Conservation (phyloP, 2,888 invertebrate genomes). For the Nysson spinosus region DNA sequence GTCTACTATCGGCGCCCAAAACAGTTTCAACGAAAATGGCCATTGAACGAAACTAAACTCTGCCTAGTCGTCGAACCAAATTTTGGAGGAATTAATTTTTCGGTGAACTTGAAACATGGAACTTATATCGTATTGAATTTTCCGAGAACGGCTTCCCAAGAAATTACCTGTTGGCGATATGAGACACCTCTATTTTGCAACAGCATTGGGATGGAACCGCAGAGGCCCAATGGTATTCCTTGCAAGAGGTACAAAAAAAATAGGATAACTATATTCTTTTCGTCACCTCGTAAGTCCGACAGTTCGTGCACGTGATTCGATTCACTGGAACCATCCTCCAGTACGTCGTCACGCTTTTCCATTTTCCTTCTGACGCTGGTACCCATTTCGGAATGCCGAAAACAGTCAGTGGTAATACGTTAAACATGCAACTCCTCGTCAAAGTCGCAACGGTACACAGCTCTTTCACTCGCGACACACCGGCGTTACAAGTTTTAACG, state of each 20-base stretch:
- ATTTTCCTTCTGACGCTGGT: conserved; percentile 41
- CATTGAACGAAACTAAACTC: conserved; percentile 96
- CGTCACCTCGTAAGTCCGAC: conserved; percentile 82
- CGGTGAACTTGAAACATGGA: neutral
- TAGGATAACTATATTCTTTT: conserved; percentile 89
- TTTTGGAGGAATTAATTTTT: neutral
- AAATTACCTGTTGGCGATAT: conserved; percentile 91
- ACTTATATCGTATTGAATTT: neutral
- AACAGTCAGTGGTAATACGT: neutral
- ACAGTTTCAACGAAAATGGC: conserved; percentile 93
- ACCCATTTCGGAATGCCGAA: conserved; percentile 17
- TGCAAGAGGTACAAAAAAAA: conserved; percentile 95
- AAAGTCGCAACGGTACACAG: neutral
- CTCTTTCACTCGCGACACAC: neutral
- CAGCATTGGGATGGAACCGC: conserved; percentile 96
- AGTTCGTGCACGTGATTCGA: conserved; percentile 53
- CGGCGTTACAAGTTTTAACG: neutral
- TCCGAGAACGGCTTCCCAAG: neutral
- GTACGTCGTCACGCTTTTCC: conserved; percentile 22
- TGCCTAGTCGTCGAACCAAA: conserved; percentile 79
- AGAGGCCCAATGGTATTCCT: conserved; percentile 96
- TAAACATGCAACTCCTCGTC: too few species aligned
- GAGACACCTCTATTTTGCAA: conserved; percentile 94
- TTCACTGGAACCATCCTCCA: conserved; percentile 51
- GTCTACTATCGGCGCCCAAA: conserved; percentile 99